Conservation (phyloP, 1,140 invertebrate species). For the Micrasema minimum region DNA sequence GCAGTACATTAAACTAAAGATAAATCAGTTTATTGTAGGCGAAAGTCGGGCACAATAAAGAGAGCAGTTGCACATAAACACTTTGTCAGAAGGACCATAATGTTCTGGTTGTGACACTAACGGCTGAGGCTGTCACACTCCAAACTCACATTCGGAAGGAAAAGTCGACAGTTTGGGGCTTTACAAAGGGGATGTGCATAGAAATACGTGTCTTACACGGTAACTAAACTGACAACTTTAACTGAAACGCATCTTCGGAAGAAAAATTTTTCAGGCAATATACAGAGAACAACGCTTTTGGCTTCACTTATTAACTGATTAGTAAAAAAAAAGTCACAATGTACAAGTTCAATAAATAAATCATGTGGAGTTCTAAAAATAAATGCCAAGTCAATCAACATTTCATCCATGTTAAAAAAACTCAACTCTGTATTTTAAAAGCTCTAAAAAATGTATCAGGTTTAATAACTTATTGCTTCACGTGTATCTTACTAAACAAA, state of each 20-base stretch:
- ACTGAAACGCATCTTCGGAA: not conserved
- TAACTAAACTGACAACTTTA: not conserved
- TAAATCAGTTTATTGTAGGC: conserved; percentile 34
- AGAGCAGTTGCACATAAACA: conserved; percentile 39
- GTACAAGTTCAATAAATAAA: too few relatives aligned
- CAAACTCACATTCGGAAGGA: conserved; percentile 20
- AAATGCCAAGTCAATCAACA: too few relatives aligned
- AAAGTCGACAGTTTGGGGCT: not conserved
- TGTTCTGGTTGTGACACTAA: conserved; percentile 32
- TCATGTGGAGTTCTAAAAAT: too few relatives aligned
- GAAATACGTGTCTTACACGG: not conserved
- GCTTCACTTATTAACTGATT: too few relatives aligned
- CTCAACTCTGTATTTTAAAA: too few relatives aligned
- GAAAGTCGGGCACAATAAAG: conserved; percentile 16
- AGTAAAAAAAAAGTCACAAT: too few relatives aligned
- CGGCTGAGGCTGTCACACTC: conserved; percentile 33
- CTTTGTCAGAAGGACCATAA: conserved; percentile 34
- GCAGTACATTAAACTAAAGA: conserved; percentile 10
- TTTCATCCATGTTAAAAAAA: too few relatives aligned
- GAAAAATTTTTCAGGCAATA: too few relatives aligned
- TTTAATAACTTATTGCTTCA: too few relatives aligned
- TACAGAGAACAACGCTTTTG: too few relatives aligned
- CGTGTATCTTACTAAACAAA: too few relatives aligned
- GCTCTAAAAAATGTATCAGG: too few relatives aligned
- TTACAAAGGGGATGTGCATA: not conserved